phyloP scores from a whole-genome alignment of 2,797 vertebrate genomes.

The Rhabdophis nuchalis region DNA sequence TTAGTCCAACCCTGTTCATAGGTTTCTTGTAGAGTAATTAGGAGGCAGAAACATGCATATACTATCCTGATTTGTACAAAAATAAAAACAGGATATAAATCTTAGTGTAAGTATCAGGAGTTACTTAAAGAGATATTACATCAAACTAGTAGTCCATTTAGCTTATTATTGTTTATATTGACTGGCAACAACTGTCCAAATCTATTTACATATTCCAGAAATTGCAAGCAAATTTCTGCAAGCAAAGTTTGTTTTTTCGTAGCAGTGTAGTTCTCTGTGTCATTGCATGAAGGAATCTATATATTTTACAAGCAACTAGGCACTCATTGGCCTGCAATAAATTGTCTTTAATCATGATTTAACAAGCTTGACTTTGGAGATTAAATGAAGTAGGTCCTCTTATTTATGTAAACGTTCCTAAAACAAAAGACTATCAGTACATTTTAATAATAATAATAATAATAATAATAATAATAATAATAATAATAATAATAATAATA shows the following conservation, averaged over 20 bases:
- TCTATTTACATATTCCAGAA: neutral
- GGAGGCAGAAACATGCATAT: neutral
- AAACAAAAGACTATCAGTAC: neutral
- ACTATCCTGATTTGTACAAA: neutral
- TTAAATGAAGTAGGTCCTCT: conserved; percentile 28
- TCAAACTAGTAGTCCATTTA: neutral
- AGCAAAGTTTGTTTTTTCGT: neutral
- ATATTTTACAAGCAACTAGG: neutral
- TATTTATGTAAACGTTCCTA: neutral
- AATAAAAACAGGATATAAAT: neutral
- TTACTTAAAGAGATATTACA: neutral
- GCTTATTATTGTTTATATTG: neutral
- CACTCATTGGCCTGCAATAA: conserved; percentile 9
- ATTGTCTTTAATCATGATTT: conserved; percentile 40
- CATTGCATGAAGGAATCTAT: neutral
- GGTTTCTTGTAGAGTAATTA: neutral
- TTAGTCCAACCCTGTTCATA: neutral
- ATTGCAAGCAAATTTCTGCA: neutral
- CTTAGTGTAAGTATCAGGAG: neutral
- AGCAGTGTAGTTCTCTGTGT: neutral
- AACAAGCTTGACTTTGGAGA: conserved; percentile 53
- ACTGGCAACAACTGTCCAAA: neutral
- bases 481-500: no score
- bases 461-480: no score
- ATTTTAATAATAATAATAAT: no score